phyloP scores from a whole-genome alignment of 2,888 invertebrate species.

The Erannis defoliaria region DNA sequence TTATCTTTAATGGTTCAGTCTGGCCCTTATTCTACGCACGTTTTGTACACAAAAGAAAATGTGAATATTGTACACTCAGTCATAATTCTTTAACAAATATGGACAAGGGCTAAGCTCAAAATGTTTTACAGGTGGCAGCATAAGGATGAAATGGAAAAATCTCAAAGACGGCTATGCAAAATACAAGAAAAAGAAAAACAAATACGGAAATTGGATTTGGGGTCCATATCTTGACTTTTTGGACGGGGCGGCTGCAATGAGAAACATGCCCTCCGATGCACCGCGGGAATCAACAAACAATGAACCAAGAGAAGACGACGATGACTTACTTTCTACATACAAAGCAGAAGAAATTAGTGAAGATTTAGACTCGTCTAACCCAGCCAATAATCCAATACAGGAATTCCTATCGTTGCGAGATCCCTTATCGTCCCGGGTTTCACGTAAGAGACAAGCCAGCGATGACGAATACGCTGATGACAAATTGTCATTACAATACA shows the following conservation, averaged over 20 bases:
- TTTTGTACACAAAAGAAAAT: not conserved
- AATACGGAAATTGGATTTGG: constrained; percentile 33
- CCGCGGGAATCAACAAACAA: not conserved
- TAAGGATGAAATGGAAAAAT: constrained; percentile 35
- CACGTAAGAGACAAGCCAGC: constrained; percentile 9
- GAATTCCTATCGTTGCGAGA: constrained; percentile 9
- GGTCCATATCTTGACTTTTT: constrained; percentile 31
- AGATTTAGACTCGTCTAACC: constrained; percentile 1
- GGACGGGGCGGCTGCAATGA: constrained; percentile 15
- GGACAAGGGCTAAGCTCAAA: too few relatives aligned
- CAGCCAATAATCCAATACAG: not conserved
- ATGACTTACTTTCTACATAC: not conserved
- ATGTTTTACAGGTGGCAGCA: constrained; percentile 25
- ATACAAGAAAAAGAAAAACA: constrained; percentile 26
- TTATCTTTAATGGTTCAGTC: too few relatives aligned
- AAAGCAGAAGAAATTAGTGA: constrained; percentile 1
- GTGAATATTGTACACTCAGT: too few relatives aligned
- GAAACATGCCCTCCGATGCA: not conserved
- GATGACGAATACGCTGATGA: constrained; percentile 12
- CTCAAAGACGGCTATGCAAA: constrained; percentile 36
- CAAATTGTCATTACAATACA: constrained; percentile 2
- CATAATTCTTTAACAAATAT: too few relatives aligned
- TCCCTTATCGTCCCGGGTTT: not conserved
- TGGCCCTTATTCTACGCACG: too few relatives aligned
- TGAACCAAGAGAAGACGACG: not conserved